Base-by-base conservation (phyloP, 2,888 invertebrate genomes). In the Oligia fasciuncula region DNA sequence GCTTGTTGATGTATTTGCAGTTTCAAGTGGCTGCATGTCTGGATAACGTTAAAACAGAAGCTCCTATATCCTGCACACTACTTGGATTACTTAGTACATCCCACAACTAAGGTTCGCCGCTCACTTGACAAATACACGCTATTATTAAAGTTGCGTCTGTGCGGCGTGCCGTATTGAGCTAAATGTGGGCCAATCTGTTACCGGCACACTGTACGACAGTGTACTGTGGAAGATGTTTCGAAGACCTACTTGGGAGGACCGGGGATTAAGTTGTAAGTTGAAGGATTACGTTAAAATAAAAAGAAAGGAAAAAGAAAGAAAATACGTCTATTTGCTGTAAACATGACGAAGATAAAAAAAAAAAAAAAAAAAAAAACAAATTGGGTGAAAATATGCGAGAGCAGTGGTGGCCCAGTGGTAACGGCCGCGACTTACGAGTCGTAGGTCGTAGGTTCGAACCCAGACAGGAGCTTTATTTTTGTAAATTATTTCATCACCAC, bases 41-140 rank as follows among this genome's bases (percentile, higher is more conserved):
- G 14, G 62, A 17, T 62, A 29, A 35, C 17, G 6, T 35, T 63
- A 35, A 62, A 35, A 60, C 23, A 2, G 57, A 60, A 40, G 11
- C 17, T 63, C 40, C 4, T 19, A 40, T 14, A 46, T 74, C 13
- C 13, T 3, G 8, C 40, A 11, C 0, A 11, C 13, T 23, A 19
- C 13, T n/a, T 5, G 6, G 40, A 60, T 77, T 65, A 67, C 63
- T 84, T 84, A 76, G 5, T 71, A 80, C 77, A 76, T 85, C 84
- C 68, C 17, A 0, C 51, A 62, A 8, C 60, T 82, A 85, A 83
- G 78, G 82, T 76, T 76, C 70, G 46, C 66, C 67, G 70, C 77
- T 68, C 49, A 67, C 82, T 86, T 89, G 90, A 90, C 87, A 90
- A 90, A 90, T 90, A 82, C 69, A 17, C 74, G 63, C 85, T 78